Evolutionary conservation across 2,888 invertebrate genomes (phyloP), one percentile per base, ranked within the genome.

Genomic region (Tetragonula carbonaria): DNA sequence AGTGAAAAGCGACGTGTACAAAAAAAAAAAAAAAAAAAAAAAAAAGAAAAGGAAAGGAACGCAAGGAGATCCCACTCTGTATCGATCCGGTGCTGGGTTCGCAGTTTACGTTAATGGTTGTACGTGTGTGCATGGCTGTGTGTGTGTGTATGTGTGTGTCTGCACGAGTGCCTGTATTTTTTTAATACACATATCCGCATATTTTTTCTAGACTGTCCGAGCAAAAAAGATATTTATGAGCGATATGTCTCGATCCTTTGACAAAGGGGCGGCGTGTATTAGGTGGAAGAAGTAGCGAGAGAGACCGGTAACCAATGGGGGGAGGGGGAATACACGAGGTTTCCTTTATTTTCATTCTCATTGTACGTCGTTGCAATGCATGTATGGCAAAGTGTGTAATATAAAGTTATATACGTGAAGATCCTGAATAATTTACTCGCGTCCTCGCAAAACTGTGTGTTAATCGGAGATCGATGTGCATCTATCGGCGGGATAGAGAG

Each of bases 351-450:
- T 79, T 81, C 78, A 55, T 79, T 78, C 45, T 45, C 72, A 21
- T 77, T 77, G 66, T 84, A 74, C 70, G 74, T 80, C 63, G 68
- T 66, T 73, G 80, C 71, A 75, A 78, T 73, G 75, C 75, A 78
- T 74, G 85, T 78, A 86, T 57, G 81, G 63, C 62, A 76, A 68
- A 74, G 75, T 73, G 77, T 85, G 87, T 90, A 90, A 79, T 83
- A 88, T 87, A 90, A 82, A 85, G 74, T 82, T 90, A 88, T 89
- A 88, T 89, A 88, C 90, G 86, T 89, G 90, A 84, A 88, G 91
- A 91, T 91, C 91, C 91, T 91, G 91, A 91, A 91, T 91, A 87
- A 83, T 91, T 91, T 91, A 90, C 91, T 88, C 80, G 84, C 76
- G 77, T 82, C 86, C 77, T 78, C 77, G 77, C 78, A 70, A 51